A percentile compares a stretch with the other conserved stretches of the same genome.
These are phyloP conservation scores for Brachionus plicatilis DNA, from an alignment of 1,140 invertebrate genomes.

Conservation along the genomic window DNA sequence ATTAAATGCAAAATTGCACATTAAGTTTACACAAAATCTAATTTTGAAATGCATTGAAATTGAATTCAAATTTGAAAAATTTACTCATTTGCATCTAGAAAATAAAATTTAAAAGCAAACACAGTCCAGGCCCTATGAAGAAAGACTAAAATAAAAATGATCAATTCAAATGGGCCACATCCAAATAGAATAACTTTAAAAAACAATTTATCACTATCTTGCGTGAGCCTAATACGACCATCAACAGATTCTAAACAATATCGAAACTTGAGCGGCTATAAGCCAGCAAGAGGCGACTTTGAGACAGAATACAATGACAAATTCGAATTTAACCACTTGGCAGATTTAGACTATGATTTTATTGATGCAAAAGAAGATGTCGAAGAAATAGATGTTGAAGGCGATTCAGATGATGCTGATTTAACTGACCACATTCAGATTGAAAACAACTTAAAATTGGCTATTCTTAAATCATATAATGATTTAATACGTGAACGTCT, in stretches of 20 bases:
- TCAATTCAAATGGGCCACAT: background rate
- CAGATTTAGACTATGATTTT: slow-evolving; percentile 23
- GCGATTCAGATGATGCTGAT: background rate
- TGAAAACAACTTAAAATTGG: background rate
- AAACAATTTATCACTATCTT: background rate
- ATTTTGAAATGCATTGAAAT: background rate
- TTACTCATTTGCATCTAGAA: background rate
- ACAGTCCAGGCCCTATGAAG: background rate
- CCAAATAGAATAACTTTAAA: background rate
- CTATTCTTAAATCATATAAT: slow-evolving; percentile 13
- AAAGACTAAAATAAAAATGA: background rate
- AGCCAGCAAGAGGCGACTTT: slow-evolving; percentile 26
- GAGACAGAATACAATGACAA: slow-evolving; percentile 34
- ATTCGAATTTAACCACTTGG: background rate
- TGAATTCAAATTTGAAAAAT: background rate
- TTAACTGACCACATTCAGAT: background rate
- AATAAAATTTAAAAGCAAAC: background rate
- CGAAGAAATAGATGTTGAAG: slow-evolving; percentile 16
- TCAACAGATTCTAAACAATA: background rate
- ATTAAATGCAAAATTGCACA: background rate
- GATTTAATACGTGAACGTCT: slow-evolving; percentile 7
- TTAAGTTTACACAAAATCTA: background rate
- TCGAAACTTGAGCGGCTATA: slow-evolving; percentile 13
- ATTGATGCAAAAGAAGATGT: background rate
- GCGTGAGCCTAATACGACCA: background rate